Evolutionary conservation across 2,888 invertebrate genomes (phyloP), one percentile per base, ranked within the genome.

Genomic region (Mimachlamys varia): DNA sequence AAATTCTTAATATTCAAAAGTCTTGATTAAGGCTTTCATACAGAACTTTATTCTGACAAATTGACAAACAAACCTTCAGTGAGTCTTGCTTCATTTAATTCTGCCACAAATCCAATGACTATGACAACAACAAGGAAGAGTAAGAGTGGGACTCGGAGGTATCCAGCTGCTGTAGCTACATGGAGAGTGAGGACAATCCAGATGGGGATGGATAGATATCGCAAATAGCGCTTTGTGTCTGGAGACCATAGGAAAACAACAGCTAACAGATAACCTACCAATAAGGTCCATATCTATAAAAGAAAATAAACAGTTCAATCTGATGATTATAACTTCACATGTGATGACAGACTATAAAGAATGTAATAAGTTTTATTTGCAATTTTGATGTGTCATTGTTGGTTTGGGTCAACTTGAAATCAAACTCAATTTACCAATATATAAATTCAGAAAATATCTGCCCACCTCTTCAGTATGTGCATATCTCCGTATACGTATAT

Each of bases 131-230:
- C 98, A 0, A 98, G 97, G 0, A 97, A 93, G 33, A 98, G 97
- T 96, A 98, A 98, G 33, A 98, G 97, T 88, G 98, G 97, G n/a
- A 98, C 98, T 96, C 98, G 98, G 87, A 98, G 97, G 0, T 98
- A 97, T 0, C 98, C 98, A 1, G 98, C 97, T 62, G 98, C 97
- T 94, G 98, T 98, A 88, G 98, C 98, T 19, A 98, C 94, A 95
- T 98, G 98, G 93, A 98, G 97, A 37, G 98, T 98, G 55, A 98
- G 97, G 7, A 98, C 97, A 22, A 98, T 97, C 99, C 99, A 99
- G 0, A 98, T 98, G 17, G 98, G 97, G 89, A 98, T 97, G 87
- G 98, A 97, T 62, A 97, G 92, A 62, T 94, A 93, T 22, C 94
- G 93, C 49, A 97, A 91, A 95, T 98, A 98, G 90, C 97, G 97